Percentiles rank a stretch among this genome's conserved stretches.
These are phyloP conservation scores for Latrodectus geometricus DNA, from an alignment of 1,140 invertebrate genomes.

Conservation along the genomic window DNA sequence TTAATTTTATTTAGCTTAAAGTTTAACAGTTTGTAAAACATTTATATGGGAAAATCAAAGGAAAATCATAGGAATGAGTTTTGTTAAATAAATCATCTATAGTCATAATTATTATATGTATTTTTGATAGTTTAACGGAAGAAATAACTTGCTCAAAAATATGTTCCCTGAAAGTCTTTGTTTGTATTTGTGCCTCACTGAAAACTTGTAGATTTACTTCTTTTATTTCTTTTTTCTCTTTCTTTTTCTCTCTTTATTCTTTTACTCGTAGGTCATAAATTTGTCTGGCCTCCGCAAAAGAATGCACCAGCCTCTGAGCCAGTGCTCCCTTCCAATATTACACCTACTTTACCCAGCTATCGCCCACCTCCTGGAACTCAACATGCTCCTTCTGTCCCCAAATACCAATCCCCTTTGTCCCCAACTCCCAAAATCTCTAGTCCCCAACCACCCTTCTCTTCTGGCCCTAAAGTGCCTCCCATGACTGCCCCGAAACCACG, in stretches of 20 bases:
- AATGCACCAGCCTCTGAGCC: constrained; percentile 23
- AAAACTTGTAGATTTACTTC: constrained; percentile 15
- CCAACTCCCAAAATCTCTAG: constrained; percentile 5
- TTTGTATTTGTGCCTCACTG: constrained; percentile 32
- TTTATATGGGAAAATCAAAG: too few relatives aligned
- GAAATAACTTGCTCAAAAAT: not conserved
- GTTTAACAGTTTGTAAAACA: too few relatives aligned
- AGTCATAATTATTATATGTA: too few relatives aligned
- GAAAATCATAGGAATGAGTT: too few relatives aligned
- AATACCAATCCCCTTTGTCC: constrained; percentile 23
- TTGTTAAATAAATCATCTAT: too few relatives aligned
- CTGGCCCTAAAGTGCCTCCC: constrained; percentile 32
- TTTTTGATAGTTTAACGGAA: too few relatives aligned
- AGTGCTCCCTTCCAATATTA: constrained; percentile 41
- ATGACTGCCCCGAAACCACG: constrained; percentile 46
- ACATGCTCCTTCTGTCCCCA: constrained; percentile 38
- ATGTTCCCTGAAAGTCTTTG: not conserved
- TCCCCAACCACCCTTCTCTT: not conserved
- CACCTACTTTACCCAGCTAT: constrained; percentile 53
- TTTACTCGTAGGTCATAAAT: constrained; percentile 64
- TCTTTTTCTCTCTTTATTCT: constrained; percentile 44
- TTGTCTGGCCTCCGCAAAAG: constrained; percentile 75
- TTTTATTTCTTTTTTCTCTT: constrained; percentile 36
- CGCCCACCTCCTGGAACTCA: constrained; percentile 60
- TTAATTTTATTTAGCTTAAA: too few relatives aligned